phyloP scores from a whole-genome alignment of 2,888 invertebrate species.

The Scaptomyza cyrtandrae region DNA sequence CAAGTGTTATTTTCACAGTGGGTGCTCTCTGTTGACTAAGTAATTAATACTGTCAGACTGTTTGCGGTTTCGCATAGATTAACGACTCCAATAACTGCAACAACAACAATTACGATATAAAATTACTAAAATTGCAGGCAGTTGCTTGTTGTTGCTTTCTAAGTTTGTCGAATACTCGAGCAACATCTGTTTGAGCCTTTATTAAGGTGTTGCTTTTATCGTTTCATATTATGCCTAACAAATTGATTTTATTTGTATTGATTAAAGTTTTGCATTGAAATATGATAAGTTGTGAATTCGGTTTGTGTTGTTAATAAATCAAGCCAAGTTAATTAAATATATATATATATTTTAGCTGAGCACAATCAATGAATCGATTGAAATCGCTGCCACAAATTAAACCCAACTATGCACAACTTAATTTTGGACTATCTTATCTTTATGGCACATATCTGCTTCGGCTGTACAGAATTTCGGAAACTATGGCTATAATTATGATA shows the following conservation, averaged over 20 bases:
- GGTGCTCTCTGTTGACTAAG: slow-evolving; percentile 38
- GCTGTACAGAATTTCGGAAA: background rate
- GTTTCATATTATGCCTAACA: background rate
- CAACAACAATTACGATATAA: background rate
- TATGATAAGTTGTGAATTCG: too few species aligned
- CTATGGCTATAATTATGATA: slow-evolving; percentile 8
- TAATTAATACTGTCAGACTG: slow-evolving; percentile 56
- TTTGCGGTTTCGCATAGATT: slow-evolving; percentile 25
- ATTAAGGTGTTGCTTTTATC: background rate
- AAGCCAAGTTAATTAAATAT: too few species aligned
- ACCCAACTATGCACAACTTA: background rate
- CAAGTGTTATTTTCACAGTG: slow-evolving; percentile 28
- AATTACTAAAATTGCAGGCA: slow-evolving; percentile 5
- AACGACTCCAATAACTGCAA: slow-evolving; percentile 6
- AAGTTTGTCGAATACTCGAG: slow-evolving; percentile 21
- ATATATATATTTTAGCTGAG: too few species aligned
- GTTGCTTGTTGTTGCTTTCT: slow-evolving; percentile 7
- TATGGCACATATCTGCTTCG: background rate
- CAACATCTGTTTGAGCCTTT: slow-evolving; percentile 45
- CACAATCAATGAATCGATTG: background rate
- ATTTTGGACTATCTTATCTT: background rate
- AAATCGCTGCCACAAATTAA: background rate
- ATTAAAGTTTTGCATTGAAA: background rate
- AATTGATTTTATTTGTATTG: background rate
- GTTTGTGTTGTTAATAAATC: too few species aligned